Base-by-base conservation (phyloP, 2,113 vertebrate species). In the Syrmaticus mikado region DNA sequence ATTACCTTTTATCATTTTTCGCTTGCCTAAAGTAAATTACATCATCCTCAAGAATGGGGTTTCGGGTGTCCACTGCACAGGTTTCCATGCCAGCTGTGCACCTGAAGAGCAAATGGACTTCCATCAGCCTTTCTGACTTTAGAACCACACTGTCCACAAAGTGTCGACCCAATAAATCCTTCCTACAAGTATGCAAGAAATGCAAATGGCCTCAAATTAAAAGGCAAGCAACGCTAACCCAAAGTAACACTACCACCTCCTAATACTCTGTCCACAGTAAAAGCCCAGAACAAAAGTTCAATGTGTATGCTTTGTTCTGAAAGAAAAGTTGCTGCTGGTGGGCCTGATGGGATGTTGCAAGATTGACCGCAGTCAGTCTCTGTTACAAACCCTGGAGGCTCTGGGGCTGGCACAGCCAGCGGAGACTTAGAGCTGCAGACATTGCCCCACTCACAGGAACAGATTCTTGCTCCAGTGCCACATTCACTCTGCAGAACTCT, bases 1-100 rank as follows among this genome's bases (percentile, higher is more conserved):
- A 92, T 76, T 76, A 89, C 91, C 60, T 89, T 36, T 81, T 50
- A 25, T 36, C 78, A 28, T 89, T 93, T 85, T 75, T 87, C 65
- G 84, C 81, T 85, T 6, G 58, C 50, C 89, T 89, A 40, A 66
- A 85, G 60, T 34, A 53, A 85, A 40, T 78, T 53, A 70, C 87
- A 85, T 82, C 58, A 45, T 79, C 74, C 62, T 53, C 72, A 92
- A 84, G 74, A 72, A 73, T 1, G 8, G 62, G 67, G 50, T 21
- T 92, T 34, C 80, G 83, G 90, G 48, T 84, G 83, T 77, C 90
- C 83, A 12, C 58, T n/a, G 70, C 41, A 91, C 75, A 57, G 58
- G 53, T 43, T 65, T 52, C 85, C 5, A 43, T 66, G 71, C 77
- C 87, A 89, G 78, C 74, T 89, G 71, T n/a, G 55, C 57, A 84